These are phyloP conservation scores for Misgurnus mizolepis DNA, from an alignment of 2,113 vertebrate genomes.

Conservation along the genomic window DNA sequence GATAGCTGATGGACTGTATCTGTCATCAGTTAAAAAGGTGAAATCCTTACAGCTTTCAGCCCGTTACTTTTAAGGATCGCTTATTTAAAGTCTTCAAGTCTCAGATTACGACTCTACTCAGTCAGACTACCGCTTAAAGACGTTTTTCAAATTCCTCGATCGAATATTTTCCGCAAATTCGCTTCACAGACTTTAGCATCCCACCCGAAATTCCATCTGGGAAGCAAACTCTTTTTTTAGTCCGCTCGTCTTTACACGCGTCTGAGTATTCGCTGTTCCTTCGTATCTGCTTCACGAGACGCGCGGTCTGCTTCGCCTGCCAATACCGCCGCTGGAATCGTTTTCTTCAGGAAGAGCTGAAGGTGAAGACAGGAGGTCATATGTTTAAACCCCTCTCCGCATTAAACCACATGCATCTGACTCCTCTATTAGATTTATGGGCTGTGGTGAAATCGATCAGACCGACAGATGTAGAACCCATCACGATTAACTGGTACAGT, in stretches of 20 bases:
- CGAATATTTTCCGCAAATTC: not conserved
- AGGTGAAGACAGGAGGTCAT: slow-evolving; percentile 57
- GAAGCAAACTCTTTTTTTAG: slow-evolving; percentile 4
- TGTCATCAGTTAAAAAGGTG: slow-evolving; percentile 62
- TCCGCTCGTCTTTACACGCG: not conserved
- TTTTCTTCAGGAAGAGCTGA: slow-evolving; percentile 41
- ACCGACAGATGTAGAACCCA: slow-evolving; percentile 50
- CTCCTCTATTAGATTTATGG: slow-evolving; percentile 55
- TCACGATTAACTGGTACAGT: slow-evolving; percentile 50
- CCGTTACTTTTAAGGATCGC: slow-evolving; percentile 45
- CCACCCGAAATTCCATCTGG: not conserved
- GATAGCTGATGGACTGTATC: slow-evolving; percentile 54
- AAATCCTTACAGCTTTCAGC: slow-evolving; percentile 52
- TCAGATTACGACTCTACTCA: slow-evolving; percentile 23
- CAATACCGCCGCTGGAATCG: slow-evolving; percentile 42
- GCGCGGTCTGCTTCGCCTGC: slow-evolving; percentile 14
- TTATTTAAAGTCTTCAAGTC: slow-evolving; percentile 35
- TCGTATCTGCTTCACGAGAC: slow-evolving; percentile 22
- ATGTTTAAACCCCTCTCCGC: slow-evolving; percentile 48
- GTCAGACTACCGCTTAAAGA: not conserved
- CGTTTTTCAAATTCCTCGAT: not conserved
- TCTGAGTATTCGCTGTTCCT: slow-evolving; percentile 18
- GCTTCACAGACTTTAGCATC: not conserved
- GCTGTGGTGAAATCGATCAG: slow-evolving; percentile 59
- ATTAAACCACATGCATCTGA: slow-evolving; percentile 55